These are phyloP conservation scores for Ceriagrion tenellum DNA, from an alignment of 2,888 invertebrate species.

Conservation along the genomic window DNA sequence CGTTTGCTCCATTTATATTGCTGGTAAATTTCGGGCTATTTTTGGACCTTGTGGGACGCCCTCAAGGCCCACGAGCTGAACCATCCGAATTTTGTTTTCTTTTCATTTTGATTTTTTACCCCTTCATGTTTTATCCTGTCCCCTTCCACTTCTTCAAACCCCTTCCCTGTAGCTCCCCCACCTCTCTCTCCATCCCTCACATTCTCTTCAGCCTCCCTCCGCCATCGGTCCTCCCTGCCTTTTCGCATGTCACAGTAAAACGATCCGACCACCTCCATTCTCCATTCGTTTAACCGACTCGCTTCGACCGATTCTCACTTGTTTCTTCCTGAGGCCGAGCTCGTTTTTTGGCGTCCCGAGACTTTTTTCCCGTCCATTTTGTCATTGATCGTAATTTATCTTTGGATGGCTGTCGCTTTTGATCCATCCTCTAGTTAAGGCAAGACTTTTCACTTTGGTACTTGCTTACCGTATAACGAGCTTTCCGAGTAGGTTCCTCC, in stretches of 20 bases:
- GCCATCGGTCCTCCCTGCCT: background rate
- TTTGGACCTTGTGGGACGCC: background rate
- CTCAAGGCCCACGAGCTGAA: background rate
- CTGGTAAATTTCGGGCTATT: background rate
- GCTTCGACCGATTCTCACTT: background rate
- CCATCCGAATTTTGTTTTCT: background rate
- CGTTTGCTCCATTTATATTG: slow-evolving; percentile 24
- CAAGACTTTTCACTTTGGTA: background rate
- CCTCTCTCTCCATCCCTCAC: background rate
- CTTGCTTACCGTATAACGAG: background rate
- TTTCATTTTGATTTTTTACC: background rate
- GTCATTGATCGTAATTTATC: background rate
- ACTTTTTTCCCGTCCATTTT: background rate
- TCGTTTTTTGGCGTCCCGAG: background rate
- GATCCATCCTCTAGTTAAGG: background rate
- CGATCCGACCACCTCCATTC: background rate
- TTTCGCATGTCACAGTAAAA: slow-evolving; percentile 27
- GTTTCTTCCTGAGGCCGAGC: background rate
- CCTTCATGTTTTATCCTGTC: background rate
- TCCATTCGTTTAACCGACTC: background rate
- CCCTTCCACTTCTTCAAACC: background rate
- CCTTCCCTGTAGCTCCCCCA: background rate
- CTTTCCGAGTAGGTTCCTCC: background rate
- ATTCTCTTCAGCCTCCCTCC: background rate
- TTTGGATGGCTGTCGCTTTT: background rate